A percentile compares a stretch with the other conserved stretches of the same genome.
These are phyloP conservation scores for Thomomys bottae DNA, from an alignment of 2,113 vertebrate genomes.

Conservation along the genomic window DNA sequence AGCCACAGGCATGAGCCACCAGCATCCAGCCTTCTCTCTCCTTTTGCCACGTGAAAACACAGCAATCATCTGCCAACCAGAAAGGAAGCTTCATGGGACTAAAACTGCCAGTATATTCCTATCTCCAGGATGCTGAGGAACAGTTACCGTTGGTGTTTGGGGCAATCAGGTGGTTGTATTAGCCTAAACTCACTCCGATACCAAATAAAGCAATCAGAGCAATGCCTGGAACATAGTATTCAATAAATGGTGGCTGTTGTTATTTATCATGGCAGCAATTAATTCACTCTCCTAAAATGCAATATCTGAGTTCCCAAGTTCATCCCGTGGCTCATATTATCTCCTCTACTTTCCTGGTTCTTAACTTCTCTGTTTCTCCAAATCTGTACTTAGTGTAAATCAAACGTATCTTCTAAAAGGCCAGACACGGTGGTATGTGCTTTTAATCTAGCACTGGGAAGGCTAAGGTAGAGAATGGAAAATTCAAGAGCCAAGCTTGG, in stretches of 20 bases:
- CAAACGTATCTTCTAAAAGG: slow-evolving; percentile 29
- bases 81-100: background rate
- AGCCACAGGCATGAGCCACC: no score
- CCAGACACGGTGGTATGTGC: background rate
- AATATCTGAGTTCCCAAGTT: background rate
- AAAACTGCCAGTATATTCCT: background rate
- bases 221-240: background rate
- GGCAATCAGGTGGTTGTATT: background rate
- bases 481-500: background rate
- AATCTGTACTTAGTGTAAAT: background rate
- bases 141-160: background rate
- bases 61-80: background rate
- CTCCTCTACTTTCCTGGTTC: background rate
- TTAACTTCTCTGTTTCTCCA: background rate
- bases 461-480: background rate
- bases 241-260: background rate
- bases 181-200: background rate
- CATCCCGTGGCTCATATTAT: background rate
- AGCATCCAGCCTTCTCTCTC: no score
- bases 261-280: background rate
- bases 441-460: background rate
- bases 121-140: background rate
- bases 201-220: background rate
- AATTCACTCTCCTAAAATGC: background rate
- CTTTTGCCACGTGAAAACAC: background rate